Evolutionary conservation across 2,888 invertebrate species (phyloP), one percentile per base, ranked within the genome.

Genomic region (Tolmerus cingulatus): DNA sequence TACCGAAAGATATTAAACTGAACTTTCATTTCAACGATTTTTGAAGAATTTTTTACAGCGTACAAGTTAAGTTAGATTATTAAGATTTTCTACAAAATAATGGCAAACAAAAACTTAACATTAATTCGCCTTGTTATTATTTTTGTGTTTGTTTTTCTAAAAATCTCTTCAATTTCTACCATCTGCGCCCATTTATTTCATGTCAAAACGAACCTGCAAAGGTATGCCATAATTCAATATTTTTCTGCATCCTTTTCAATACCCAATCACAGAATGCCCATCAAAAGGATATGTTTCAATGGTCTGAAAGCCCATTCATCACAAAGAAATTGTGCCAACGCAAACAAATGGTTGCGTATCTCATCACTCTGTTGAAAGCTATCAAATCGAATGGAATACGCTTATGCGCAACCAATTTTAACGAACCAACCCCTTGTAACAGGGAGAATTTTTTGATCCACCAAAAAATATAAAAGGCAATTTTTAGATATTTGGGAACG

Each of bases 281-380:
- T 78, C 40, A 23, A 78, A 78, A 19, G 78, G 19, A 78, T 43
- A 43, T 43, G 23, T 37, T 78, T 78, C 78, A 40, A 40, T 78
- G 43, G 37, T 19, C 78, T 14, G 23, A 78, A 40, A 40, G 78
- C 43, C 78, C 40, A 78, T 78, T 78, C 37, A 78, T 78, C 78
- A 78, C 43, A 40, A 78, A 43, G 43, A 78, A 78, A 78, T 78
- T 78, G 78, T 78, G 78, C 78, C 78, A 43, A 43, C 43, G 37
- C 43, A 78, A 76, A 76, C 76, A 76, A 78, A 78, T 40, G 78
- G 40, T 19, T 43, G 12, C 23, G 8, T 78, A 23, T 23, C 76
- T 76, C 66, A 23, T 66, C 23, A 66, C 76, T 76, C 34, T n/a
- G 40, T 78, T 78, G 19, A 78, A 78, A 7, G 78, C 23, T 43